Evolutionary conservation across 2,113 vertebrate species (phyloP), one percentile per base, ranked within the genome.

Genomic region (Entomyzon cyanotis): DNA sequence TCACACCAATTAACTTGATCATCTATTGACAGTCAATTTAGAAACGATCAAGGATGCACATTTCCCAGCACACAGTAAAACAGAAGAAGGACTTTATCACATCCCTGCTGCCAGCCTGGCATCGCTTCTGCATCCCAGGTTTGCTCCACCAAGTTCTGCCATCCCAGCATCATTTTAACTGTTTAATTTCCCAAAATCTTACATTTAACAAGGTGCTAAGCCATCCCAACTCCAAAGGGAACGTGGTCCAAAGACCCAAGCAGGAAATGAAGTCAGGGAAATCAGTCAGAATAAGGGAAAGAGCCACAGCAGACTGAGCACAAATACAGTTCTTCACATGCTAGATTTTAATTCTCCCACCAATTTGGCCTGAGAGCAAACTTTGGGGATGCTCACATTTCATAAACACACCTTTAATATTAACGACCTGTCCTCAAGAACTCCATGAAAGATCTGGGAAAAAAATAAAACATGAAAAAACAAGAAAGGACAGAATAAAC

Each of bases 1-100:
- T 92, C 80, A 58, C 80, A 85, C 59, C 83, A 75, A 83, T 97
- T 94, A 94, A 84, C 71, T 69, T n/a, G 55, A 95, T 93, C 73
- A 74, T 47, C 91, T 84, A 95, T 71, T 0, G 28, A 89, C 37
- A 80, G 91, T 52, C 83, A 52, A 69, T 80, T 89, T 41, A 78
- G 65, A 92, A 84, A 55, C 24, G 5, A 67, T 39, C 59, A n/a
- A 39, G 52, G 44, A 63, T 39, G 47, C 44, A 33, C 23, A 49
- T 30, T 89, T 85, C 68, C 47, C 53, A 80, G 73, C 50, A 69
- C 19, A 44, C 23, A 27, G 41, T 5, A 13, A 92, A 81, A 81
- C n/a, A 35, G 11, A 58, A 5, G 9, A 41, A 90, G 53, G 27
- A 71, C 31, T 52, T 75, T 24, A 55, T 18, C 35, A 10, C 41